A percentile compares a stretch with the other conserved stretches of the same genome.
Evolutionary conservation across 2,113 vertebrate species (phyloP).

Genomic region (Planiliza haematocheilus): DNA sequence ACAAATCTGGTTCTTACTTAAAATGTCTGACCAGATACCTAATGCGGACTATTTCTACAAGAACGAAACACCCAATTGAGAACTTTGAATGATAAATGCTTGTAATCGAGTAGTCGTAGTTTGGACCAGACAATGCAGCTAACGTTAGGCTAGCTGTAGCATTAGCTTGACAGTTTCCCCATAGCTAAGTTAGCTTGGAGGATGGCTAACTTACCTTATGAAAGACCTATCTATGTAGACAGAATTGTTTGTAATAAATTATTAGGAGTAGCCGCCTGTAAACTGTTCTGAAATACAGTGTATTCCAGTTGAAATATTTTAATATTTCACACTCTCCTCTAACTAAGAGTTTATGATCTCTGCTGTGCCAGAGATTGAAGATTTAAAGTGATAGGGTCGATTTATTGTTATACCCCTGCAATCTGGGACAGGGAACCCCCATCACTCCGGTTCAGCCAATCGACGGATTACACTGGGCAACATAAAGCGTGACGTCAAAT

Average conservation of each 20-base stretch:
- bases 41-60: accelerated
- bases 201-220: slow-evolving; percentile 79
- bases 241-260: slow-evolving; percentile 69
- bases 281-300: slow-evolving; percentile 42
- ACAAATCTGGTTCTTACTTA: neutral
- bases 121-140: slow-evolving; percentile 68
- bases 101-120: neutral
- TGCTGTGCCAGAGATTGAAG: slow-evolving; percentile 77
- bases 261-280: slow-evolving; percentile 30
- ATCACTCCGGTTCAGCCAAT: slow-evolving; percentile 74
- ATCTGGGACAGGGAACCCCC: slow-evolving; percentile 77
- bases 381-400: slow-evolving; percentile 80
- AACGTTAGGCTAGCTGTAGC: slow-evolving; percentile 36
- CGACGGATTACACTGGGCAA: slow-evolving; percentile 67
- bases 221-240: slow-evolving; percentile 80
- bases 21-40: neutral
- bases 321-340: slow-evolving; percentile 52
- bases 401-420: slow-evolving; percentile 84
- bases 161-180: slow-evolving; percentile 44
- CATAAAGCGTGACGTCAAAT: slow-evolving; percentile 52
- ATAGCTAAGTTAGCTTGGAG: slow-evolving; percentile 16
- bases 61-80: neutral
- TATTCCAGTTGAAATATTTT: slow-evolving; percentile 40
- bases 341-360: slow-evolving; percentile 69
- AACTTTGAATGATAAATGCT: neutral